Evolutionary conservation across 2,113 vertebrate species (phyloP), one percentile per base, ranked within the genome.

Genomic region (Marcusenius ussheri): DNA sequence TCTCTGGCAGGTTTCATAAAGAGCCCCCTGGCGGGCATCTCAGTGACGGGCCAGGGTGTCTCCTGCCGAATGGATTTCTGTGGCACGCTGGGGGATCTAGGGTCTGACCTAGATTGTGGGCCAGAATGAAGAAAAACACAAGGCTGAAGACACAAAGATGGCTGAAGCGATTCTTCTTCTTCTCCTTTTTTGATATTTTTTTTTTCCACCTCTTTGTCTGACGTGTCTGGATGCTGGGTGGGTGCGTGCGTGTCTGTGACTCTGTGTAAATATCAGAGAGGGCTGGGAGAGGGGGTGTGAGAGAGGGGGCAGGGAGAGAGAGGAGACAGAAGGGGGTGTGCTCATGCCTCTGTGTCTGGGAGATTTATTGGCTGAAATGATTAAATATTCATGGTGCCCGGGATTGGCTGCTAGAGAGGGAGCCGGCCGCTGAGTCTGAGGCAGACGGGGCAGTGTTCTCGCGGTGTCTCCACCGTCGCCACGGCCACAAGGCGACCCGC

Each of bases 371-470:
- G 91, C 94, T 92, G 93, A 93, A 92, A 91, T 93, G 93, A 95
- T 92, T 93, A 93, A 89, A 92, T 94, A 90, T 92, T 46, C 90
- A 70, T 6, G 53, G 11, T 88, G 88, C 88, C 90, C 31, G 90
- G 0, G 93, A 95, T 96, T 96, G 96, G 95, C 93, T 94, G 92
- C 49, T 6, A 90, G 84, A 77, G 62, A 91, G 91, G 93, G 90
- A 95, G 92, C 93, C 56, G 56, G 91, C 95, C 93, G 92, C 92
- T 91, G 88, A 92, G 92, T 92, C 93, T 92, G 92, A 90, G 94
- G 92, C 93, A 91, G 92, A 92, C 91, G 90, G 88, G 93, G 92
- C 93, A 66, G 92, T 90, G 92, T 87, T 87, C 93, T 93, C 92
- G 93, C 92, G 91, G 91, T 92, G 93, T 93, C 21, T 89, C 94